These are phyloP conservation scores for Eulithis prunata DNA, from an alignment of 2,888 invertebrate species.

Conservation along the genomic window DNA sequence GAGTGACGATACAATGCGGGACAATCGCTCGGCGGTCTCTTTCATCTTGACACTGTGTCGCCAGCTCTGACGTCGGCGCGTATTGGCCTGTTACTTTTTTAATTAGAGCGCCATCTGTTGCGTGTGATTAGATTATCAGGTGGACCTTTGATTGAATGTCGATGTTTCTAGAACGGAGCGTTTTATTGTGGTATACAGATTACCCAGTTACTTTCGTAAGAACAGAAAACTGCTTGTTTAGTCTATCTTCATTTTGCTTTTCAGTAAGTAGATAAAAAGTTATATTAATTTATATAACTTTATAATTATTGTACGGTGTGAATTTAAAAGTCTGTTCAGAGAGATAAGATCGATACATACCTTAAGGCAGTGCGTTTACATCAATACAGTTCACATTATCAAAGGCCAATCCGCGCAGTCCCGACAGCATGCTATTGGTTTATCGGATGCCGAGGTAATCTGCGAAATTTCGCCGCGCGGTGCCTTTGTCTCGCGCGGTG, in stretches of 20 bases:
- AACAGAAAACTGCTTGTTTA: not conserved
- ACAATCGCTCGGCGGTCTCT: constrained; percentile 79
- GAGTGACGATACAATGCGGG: constrained; percentile 82
- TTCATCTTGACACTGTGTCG: constrained; percentile 83
- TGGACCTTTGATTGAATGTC: constrained; percentile 31
- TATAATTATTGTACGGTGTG: too few relatives aligned
- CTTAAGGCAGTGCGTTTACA: not conserved
- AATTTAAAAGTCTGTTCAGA: too few relatives aligned
- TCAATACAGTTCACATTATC: constrained; percentile 20
- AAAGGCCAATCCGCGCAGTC: constrained; percentile 54
- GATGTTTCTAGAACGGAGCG: not conserved
- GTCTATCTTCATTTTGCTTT: too few relatives aligned
- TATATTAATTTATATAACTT: too few relatives aligned
- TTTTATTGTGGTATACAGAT: not conserved
- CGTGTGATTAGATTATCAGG: constrained; percentile 42
- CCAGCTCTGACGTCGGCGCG: constrained; percentile 57
- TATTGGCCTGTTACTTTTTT: constrained; percentile 46
- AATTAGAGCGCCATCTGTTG: constrained; percentile 33
- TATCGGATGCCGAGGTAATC: constrained; percentile 80
- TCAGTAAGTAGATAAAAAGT: too few relatives aligned
- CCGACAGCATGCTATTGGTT: constrained; percentile 74
- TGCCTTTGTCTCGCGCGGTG: constrained; percentile 64
- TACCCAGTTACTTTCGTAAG: not conserved
- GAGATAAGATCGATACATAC: not conserved
- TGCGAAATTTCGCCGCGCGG: constrained; percentile 75